Evolutionary conservation across 2,797 vertebrate species (phyloP), one percentile per base, ranked within the genome.

Genomic region (Ispidina picta): DNA sequence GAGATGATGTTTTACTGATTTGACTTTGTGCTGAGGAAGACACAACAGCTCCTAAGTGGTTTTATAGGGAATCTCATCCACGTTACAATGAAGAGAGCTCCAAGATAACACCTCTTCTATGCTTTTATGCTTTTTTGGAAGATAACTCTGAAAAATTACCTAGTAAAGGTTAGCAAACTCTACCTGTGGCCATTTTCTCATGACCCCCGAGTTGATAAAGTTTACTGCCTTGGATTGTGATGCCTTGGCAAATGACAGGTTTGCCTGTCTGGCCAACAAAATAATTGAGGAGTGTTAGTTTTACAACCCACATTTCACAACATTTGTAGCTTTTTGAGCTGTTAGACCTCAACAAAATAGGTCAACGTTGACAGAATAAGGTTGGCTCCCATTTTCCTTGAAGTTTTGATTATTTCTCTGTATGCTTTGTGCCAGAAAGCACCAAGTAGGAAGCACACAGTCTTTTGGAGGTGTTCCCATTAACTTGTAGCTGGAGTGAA

Each of bases 81-180:
- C 48, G 93, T 96, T 97, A 92, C 97, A 96, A 92, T 97, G 97
- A 97, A 97, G 70, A 28, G 93, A 97, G 96, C 95, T 94, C 55
- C 25, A 88, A 97, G 97, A 97, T 97, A 97, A 97, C 51, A 6
- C 96, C 94, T 97, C 96, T 97, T 94, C 95, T 97, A 86, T 96
- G 95, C 97, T 98, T 97, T 97, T 97, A 97, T 51, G 23, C 95
- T 96, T 96, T 39, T 96, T 95, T 86, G 93, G 96, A 94, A 97
- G 97, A 97, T 97, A 97, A 97, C 97, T 97, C 96, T 98, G 97
- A 98, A 97, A 97, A 97, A 97, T 97, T 97, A 97, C 97, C 96
- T 94, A 83, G 94, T 69, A 79, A 90, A 93, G 96, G 96, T 97
- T 97, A 97, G 96, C 92, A 96, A 95, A 90, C 89, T 96, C 92